phyloP scores from a whole-genome alignment of 2,797 vertebrate species.

The Coluber constrictor region DNA sequence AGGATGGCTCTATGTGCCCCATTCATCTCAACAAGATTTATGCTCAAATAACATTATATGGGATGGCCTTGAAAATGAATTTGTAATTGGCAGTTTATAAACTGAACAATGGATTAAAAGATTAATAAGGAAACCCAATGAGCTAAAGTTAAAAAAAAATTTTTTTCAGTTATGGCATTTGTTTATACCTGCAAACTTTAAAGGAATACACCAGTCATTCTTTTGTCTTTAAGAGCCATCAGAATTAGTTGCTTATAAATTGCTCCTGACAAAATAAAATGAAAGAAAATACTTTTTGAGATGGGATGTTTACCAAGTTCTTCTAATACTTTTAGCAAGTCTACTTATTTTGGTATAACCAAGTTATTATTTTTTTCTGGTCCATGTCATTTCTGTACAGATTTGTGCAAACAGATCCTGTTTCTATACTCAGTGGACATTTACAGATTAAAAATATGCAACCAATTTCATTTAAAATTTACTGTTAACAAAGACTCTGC shows the following conservation, averaged over 20 bases:
- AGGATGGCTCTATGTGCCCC: neutral
- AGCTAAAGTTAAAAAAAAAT: neutral
- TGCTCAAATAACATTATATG: neutral
- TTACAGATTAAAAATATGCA: neutral
- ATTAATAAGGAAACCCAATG: neutral
- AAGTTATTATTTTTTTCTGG: neutral
- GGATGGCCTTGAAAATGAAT: neutral
- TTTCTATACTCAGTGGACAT: neutral
- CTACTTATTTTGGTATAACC: neutral
- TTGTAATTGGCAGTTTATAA: neutral
- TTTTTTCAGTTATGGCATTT: neutral
- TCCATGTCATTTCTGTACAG: neutral
- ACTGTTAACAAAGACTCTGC: neutral
- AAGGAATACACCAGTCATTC: neutral
- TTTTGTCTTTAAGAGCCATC: neutral
- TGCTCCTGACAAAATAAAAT: neutral
- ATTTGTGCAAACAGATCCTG: neutral
- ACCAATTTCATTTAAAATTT: neutral
- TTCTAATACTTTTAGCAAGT: neutral
- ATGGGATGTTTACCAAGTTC: neutral
- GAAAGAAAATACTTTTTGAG: neutral
- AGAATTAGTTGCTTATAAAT: neutral
- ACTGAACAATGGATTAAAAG: constrained; percentile 10
- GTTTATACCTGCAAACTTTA: neutral
- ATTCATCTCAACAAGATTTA: neutral